Evolutionary conservation across 2,797 vertebrate genomes (phyloP).

Genomic region (Crypturellus tataupa): DNA sequence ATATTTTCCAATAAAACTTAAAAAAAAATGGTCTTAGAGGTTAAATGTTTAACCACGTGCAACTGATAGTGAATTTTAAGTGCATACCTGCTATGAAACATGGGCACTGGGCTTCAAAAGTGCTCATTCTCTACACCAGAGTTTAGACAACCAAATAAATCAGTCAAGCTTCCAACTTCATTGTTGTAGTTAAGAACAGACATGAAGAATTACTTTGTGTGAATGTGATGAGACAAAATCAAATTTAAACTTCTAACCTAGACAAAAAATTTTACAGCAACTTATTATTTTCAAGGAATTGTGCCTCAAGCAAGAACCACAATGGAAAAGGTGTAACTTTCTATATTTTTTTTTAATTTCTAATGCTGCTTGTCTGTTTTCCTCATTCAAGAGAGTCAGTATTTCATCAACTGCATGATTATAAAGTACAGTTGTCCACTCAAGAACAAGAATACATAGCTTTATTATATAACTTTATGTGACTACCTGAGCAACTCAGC

Average conservation of each 20-base stretch:
- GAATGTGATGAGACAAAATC: constrained; percentile 13
- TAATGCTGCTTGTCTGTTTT: neutral
- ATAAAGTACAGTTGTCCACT: neutral
- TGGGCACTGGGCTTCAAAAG: neutral
- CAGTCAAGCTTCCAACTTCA: neutral
- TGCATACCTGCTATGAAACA: neutral
- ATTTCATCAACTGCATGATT: neutral
- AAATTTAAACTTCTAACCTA: neutral
- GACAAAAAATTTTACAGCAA: neutral
- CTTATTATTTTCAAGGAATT: neutral
- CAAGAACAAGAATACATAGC: neutral
- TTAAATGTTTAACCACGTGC: neutral
- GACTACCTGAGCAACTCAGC: neutral
- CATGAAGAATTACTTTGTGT: neutral
- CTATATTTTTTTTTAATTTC: neutral
- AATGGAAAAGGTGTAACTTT: neutral
- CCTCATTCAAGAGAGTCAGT: neutral
- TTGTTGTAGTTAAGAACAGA: neutral
- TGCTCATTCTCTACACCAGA: neutral
- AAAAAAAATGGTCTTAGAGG: neutral
- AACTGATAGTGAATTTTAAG: neutral
- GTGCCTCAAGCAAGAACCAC: neutral
- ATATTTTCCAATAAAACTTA: neutral
- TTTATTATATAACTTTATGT: neutral
- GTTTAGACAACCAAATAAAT: neutral